Evolutionary conservation across 2,113 vertebrate genomes (phyloP).

Genomic region (Fregata magnificens): DNA sequence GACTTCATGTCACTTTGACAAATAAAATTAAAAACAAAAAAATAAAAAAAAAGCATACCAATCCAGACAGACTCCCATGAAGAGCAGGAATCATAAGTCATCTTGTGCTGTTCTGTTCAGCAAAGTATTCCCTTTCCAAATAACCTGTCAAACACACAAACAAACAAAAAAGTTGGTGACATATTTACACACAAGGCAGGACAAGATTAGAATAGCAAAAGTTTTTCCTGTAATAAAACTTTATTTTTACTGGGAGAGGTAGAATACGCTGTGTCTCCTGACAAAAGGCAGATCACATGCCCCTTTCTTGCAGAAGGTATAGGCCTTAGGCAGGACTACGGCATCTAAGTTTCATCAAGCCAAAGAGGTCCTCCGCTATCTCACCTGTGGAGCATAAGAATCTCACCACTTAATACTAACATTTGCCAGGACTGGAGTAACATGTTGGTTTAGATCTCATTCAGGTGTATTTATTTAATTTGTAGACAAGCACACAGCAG

Average conservation of each 20-base stretch:
- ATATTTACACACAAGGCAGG: background rate
- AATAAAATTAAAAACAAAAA: background rate
- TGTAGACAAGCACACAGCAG: background rate
- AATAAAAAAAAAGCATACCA: background rate
- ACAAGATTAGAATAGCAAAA: background rate
- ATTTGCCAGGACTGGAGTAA: background rate
- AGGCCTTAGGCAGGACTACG: background rate
- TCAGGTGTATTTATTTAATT: background rate
- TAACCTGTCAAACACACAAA: background rate
- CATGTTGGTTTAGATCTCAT: background rate
- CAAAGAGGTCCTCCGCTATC: background rate
- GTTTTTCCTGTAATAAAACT: background rate
- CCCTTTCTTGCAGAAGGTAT: background rate
- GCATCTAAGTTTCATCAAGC: background rate
- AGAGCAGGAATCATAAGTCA: slow-evolving; percentile 2
- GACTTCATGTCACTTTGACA: background rate
- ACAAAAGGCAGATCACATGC: background rate
- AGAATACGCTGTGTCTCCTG: background rate
- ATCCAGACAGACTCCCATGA: background rate
- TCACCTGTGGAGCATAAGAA: background rate
- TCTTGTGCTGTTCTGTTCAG: slow-evolving; percentile 33
- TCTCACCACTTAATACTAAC: background rate
- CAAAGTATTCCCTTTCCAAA: background rate
- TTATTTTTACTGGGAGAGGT: background rate
- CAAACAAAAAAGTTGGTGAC: background rate